A percentile compares a stretch with the other conserved stretches of the same genome.
Evolutionary conservation across 2,797 vertebrate species (phyloP).

Genomic region (Lateolabrax maculatus): DNA sequence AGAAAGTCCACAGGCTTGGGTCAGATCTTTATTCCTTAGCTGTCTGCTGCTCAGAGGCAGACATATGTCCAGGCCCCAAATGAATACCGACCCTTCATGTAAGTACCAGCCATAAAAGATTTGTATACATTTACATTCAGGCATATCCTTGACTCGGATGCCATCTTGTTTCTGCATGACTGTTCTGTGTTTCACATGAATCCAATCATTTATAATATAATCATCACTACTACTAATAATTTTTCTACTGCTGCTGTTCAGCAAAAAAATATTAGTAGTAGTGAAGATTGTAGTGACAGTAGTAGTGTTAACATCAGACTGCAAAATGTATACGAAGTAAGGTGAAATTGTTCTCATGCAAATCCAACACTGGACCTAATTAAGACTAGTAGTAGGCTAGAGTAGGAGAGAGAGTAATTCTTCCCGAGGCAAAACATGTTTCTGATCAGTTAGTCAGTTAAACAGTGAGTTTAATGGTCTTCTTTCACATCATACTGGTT

Average conservation of each 20-base stretch:
- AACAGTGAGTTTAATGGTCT: neutral
- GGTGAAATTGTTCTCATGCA: neutral
- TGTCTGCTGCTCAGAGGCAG: constrained; percentile 42
- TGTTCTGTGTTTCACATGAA: constrained; percentile 17
- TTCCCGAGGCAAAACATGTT: neutral
- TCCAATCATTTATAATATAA: neutral
- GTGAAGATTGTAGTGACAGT: neutral
- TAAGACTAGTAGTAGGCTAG: no score
- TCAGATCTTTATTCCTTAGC: constrained; percentile 43
- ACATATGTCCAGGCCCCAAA: constrained; percentile 41
- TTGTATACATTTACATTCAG: constrained; percentile 28
- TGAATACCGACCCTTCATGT: constrained; percentile 32
- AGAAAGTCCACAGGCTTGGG: constrained; percentile 53
- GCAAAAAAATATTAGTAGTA: neutral
- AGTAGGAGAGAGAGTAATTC: neutral
- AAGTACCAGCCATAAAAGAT: neutral
- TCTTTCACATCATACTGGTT: neutral
- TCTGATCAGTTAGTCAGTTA: neutral
- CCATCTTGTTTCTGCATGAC: constrained; percentile 13
- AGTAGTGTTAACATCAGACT: neutral
- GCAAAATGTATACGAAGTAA: neutral
- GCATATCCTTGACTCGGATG: constrained; percentile 15
- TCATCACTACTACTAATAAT: no score
- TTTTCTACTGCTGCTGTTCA: no score
- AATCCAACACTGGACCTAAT: neutral